Evolutionary conservation across 2,797 vertebrate species (phyloP).

Genomic region (Pipistrellus kuhlii): DNA sequence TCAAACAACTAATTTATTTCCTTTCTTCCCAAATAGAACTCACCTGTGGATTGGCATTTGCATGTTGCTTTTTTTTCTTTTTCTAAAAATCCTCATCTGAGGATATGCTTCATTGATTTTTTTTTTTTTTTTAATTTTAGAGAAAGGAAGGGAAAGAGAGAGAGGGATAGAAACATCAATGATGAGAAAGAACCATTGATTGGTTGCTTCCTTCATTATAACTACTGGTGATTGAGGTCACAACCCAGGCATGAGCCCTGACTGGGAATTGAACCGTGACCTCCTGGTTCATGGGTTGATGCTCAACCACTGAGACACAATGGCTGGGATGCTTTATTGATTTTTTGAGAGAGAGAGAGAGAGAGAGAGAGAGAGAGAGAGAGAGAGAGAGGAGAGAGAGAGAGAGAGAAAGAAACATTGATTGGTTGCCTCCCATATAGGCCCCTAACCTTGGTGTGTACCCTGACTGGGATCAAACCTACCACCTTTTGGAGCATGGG

Average conservation of each 20-base stretch:
- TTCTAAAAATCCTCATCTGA: neutral
- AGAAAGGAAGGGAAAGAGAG: neutral
- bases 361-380: too few relatives aligned
- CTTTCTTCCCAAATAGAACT: neutral
- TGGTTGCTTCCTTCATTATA: neutral
- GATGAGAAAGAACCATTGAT: neutral
- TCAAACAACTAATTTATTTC: neutral
- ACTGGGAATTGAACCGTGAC: too few relatives aligned
- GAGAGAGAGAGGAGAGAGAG: too few relatives aligned
- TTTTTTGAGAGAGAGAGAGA: neutral
- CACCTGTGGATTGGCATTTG: neutral
- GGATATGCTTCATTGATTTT: neutral
- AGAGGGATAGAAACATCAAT: neutral
- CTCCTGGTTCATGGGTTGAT: too few relatives aligned
- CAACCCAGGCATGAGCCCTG: too few relatives aligned
- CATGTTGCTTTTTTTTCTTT: neutral
- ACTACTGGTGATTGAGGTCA: too few relatives aligned
- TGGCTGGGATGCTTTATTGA: neutral
- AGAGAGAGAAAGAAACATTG: neutral
- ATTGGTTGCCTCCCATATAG: neutral
- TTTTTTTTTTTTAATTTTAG: neutral
- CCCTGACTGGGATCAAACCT: neutral
- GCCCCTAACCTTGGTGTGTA: neutral
- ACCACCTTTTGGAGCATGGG: neutral
- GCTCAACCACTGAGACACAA: too few relatives aligned